A percentile compares a stretch with the other conserved stretches of the same genome.
Evolutionary conservation across 2,113 vertebrate species (phyloP).

Genomic region (Bos indicus): DNA sequence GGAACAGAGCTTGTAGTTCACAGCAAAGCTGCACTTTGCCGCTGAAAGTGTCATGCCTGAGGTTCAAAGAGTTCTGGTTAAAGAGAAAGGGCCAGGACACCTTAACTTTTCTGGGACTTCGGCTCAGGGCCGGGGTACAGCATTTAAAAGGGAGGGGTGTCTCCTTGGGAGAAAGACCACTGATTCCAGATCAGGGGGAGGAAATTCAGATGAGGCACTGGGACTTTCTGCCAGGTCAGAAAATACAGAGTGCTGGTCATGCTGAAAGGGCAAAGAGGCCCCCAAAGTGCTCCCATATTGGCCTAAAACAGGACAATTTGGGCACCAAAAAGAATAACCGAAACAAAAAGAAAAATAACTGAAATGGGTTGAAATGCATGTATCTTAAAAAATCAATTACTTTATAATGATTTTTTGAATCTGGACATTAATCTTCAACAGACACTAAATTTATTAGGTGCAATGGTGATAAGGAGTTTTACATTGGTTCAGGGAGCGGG

Average conservation of each 20-base stretch:
- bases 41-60: rapidly evolving
- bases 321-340: neutral
- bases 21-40: neutral
- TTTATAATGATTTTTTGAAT: neutral
- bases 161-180: neutral
- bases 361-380: neutral
- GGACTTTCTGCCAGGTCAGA: neutral
- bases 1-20: neutral
- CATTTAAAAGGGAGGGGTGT: neutral
- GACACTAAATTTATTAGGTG: neutral
- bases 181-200: neutral
- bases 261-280: neutral
- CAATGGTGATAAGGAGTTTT: neutral
- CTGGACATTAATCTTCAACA: neutral
- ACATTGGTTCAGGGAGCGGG: rapidly evolving
- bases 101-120: neutral
- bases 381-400: neutral
- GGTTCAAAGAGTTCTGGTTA: neutral
- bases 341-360: neutral
- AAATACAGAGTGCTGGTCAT: neutral
- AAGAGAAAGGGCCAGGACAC: neutral
- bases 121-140: neutral
- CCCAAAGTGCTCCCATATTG: neutral
- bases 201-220: too few relatives aligned
- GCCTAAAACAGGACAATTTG: neutral